phyloP scores from a whole-genome alignment of 53 echinoderm and acorn worm genomes.

The Paelopatides confundens region DNA sequence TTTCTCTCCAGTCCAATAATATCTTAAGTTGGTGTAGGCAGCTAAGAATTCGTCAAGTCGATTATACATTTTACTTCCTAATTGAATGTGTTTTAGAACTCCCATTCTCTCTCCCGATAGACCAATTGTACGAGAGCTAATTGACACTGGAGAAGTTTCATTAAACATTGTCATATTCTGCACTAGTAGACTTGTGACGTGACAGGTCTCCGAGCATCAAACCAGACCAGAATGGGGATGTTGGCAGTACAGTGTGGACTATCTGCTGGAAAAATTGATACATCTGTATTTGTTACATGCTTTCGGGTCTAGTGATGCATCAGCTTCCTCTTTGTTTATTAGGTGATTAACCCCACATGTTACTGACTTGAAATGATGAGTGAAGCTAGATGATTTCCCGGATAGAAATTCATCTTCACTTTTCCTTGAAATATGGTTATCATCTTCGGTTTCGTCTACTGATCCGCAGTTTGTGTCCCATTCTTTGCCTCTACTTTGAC shows the following conservation, averaged over 20 bases:
- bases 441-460: background rate
- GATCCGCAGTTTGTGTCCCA: background rate
- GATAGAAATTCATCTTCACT: background rate
- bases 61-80: background rate
- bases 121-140: background rate
- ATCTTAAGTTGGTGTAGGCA: background rate
- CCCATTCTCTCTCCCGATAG: background rate
- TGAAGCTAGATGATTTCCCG: background rate
- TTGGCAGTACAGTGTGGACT: background rate
- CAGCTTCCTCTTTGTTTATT: background rate
- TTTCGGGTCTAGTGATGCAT: background rate
- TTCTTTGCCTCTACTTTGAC: background rate
- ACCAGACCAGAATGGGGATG: slow-evolving; percentile 10
- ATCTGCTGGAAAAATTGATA: background rate
- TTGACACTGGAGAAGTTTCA: background rate
- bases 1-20: slow-evolving; percentile 8
- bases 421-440: background rate
- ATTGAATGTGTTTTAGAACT: background rate
- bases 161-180: background rate
- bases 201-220: background rate
- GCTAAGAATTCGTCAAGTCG: background rate
- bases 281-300: background rate
- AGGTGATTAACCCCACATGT: background rate
- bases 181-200: background rate
- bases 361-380: background rate